Conservation (phyloP, 2,797 vertebrate species). For the Pseudochirops cupreus region DNA sequence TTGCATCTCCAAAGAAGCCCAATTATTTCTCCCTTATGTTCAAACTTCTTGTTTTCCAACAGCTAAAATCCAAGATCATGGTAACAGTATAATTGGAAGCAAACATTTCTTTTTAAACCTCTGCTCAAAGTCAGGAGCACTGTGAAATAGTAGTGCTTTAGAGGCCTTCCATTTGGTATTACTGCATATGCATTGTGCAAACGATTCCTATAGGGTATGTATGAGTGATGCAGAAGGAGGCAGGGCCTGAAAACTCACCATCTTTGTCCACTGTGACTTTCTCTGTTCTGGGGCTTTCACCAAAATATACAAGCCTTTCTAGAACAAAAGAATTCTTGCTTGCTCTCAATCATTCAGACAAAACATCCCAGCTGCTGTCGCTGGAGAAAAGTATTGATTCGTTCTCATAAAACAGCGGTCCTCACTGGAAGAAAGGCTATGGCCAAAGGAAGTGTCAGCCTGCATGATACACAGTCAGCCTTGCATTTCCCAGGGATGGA, state of each 20-base stretch:
- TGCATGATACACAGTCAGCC: background rate
- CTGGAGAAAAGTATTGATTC: conserved; percentile 53
- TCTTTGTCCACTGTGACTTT: conserved; percentile 32
- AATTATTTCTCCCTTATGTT: conserved; percentile 39
- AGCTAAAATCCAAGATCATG: conserved; percentile 60
- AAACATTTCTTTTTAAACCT: conserved; percentile 69
- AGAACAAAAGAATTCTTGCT: conserved; percentile 24
- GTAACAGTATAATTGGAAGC: conserved; percentile 67
- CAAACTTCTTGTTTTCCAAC: conserved; percentile 64
- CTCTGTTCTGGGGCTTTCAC: background rate
- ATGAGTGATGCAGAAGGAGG: conserved; percentile 36
- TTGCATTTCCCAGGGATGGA: background rate
- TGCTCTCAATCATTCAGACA: background rate
- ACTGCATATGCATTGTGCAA: conserved; percentile 40
- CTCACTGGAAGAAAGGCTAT: conserved; percentile 39
- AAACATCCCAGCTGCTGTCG: conserved; percentile 9
- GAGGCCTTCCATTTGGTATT: conserved; percentile 71
- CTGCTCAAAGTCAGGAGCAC: conserved; percentile 68
- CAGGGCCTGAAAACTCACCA: conserved; percentile 55
- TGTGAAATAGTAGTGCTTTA: conserved; percentile 72
- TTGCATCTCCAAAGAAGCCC: conserved; percentile 40
- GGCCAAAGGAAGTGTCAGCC: conserved; percentile 28
- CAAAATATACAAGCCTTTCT: background rate
- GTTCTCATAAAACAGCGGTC: conserved; percentile 25
- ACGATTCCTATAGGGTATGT: conserved; percentile 33